Evolutionary conservation across 2,888 invertebrate species (phyloP).

Genomic region (Hofmannophila pseudospretella): DNA sequence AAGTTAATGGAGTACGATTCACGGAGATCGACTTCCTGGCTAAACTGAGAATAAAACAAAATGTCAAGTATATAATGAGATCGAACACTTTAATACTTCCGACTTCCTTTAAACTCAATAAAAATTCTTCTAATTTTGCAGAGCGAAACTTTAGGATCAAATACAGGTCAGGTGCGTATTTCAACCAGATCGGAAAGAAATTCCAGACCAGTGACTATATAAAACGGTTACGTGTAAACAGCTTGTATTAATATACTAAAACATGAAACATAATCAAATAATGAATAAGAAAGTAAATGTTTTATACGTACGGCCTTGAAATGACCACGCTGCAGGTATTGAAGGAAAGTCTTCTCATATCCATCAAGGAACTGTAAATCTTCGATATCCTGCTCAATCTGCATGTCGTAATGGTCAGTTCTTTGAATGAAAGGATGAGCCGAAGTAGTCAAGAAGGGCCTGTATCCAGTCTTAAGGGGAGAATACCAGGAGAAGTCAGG

Average conservation of each 20-base stretch:
- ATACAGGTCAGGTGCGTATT: too few relatives aligned
- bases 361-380: constrained; percentile 74
- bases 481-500: constrained; percentile 80
- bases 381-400: constrained; percentile 64
- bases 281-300: too few relatives aligned
- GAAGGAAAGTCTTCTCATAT: constrained; percentile 75
- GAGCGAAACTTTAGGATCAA: too few relatives aligned
- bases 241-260: too few relatives aligned
- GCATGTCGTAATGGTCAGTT: constrained; percentile 79
- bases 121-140: too few relatives aligned
- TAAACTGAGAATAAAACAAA: constrained; percentile 38
- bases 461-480: constrained; percentile 64
- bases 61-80: too few relatives aligned
- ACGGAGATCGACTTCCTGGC: constrained; percentile 47
- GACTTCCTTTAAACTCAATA: too few relatives aligned
- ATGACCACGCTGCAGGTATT: constrained; percentile 73
- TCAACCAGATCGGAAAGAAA: too few relatives aligned
- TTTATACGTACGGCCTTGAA: constrained; percentile 77
- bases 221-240: too few relatives aligned
- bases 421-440: constrained; percentile 75
- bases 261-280: too few relatives aligned
- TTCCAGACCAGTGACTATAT: too few relatives aligned
- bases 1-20: constrained; percentile 69
- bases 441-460: constrained; percentile 29
- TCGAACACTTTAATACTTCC: too few relatives aligned